Conservation (phyloP, 2,113 vertebrate genomes). For the Antechinus flavipes region DNA sequence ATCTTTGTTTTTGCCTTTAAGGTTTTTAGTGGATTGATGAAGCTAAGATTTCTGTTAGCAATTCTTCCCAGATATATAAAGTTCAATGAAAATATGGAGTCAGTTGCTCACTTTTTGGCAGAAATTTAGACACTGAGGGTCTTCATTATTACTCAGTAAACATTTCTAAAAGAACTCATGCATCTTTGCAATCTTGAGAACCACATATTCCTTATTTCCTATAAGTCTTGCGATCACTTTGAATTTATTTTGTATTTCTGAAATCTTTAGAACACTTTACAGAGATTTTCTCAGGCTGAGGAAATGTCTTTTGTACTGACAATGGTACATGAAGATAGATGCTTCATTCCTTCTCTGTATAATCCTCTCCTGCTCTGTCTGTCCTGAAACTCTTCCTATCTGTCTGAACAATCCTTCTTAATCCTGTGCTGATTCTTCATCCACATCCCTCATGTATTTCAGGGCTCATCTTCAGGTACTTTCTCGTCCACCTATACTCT, state of each 20-base stretch:
- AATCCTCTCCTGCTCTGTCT: not conserved
- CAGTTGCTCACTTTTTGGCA: not conserved
- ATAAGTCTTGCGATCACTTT: not conserved
- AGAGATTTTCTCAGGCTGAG: not conserved
- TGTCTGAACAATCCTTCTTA: not conserved
- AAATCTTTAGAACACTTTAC: not conserved
- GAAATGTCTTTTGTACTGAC: not conserved
- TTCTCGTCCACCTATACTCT: not conserved
- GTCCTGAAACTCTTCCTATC: not conserved
- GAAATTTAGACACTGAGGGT: not conserved
- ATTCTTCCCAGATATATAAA: not conserved
- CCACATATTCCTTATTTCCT: not conserved
- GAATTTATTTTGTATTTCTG: not conserved
- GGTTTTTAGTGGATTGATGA: not conserved
- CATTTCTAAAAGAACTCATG: not conserved
- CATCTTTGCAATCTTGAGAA: not conserved
- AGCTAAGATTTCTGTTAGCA: not conserved
- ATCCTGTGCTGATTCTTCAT: not conserved
- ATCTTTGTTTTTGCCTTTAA: not conserved
- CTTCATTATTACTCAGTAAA: not conserved
- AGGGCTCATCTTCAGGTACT: not conserved
- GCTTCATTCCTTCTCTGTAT: not conserved
- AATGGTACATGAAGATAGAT: not conserved
- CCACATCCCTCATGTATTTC: not conserved
- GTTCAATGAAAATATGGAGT: not conserved